These are phyloP conservation scores for Calonectris borealis DNA, from an alignment of 2,113 vertebrate genomes.

Conservation along the genomic window DNA sequence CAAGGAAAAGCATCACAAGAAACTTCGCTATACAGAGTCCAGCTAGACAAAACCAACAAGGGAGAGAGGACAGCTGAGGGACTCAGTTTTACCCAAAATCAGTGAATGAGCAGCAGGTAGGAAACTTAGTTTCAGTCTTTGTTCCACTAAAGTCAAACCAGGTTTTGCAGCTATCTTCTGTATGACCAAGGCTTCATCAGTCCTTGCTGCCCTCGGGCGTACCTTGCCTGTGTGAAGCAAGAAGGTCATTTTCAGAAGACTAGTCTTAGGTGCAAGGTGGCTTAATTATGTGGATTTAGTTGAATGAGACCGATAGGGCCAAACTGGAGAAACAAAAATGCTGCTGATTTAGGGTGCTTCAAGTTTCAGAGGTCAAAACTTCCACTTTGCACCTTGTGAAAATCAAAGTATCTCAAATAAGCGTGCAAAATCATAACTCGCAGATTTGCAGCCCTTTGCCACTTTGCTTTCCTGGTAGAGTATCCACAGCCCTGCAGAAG, in stretches of 20 bases:
- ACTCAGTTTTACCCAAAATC: background rate
- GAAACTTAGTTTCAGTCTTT: background rate
- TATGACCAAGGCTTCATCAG: background rate
- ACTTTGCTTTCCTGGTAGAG: background rate
- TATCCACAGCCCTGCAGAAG: background rate
- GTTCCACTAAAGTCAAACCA: background rate
- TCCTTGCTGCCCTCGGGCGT: background rate
- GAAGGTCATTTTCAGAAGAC: background rate
- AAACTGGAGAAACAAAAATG: background rate
- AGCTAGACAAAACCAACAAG: background rate
- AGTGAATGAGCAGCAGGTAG: background rate
- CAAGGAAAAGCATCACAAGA: background rate
- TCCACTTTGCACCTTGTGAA: background rate
- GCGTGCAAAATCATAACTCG: rapidly evolving
- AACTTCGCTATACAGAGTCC: background rate
- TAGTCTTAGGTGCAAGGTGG: background rate
- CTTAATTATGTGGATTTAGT: background rate
- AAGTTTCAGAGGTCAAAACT: background rate
- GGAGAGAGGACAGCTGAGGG: background rate
- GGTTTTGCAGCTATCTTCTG: background rate
- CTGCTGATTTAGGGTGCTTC: background rate
- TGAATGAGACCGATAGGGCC: background rate
- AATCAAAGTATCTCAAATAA: background rate
- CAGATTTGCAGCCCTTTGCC: background rate
- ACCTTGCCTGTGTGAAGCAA: background rate